Evolutionary conservation across 2,113 vertebrate species (phyloP).

Genomic region (Hylia prasina): DNA sequence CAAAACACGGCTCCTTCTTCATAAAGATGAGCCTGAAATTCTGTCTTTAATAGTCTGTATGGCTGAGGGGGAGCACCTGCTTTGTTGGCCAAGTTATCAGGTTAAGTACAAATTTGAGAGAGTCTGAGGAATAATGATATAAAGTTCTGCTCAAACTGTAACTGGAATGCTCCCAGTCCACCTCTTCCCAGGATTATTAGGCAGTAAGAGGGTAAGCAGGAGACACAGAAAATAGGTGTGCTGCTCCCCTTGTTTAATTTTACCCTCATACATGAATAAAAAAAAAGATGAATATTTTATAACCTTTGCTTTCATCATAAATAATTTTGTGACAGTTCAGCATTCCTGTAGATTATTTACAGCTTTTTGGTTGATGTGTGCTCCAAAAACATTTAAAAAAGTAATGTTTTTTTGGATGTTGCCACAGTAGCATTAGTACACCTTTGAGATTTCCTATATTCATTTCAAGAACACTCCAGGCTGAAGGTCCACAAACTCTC

Average conservation of each 20-base stretch:
- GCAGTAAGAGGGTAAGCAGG: not conserved
- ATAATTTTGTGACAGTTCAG: slow-evolving; percentile 71
- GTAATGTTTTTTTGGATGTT: not conserved
- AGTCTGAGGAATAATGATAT: not conserved
- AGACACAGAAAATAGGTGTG: slow-evolving; percentile 37
- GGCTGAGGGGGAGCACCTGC: not conserved
- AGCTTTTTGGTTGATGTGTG: slow-evolving; percentile 55
- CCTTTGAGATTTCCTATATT: slow-evolving; percentile 2
- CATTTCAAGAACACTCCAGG: slow-evolving; percentile 55
- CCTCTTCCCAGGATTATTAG: not conserved
- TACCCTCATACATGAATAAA: slow-evolving; percentile 33
- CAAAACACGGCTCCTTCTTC: not conserved
- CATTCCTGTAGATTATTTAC: slow-evolving; percentile 70
- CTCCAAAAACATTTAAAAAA: slow-evolving; percentile 39
- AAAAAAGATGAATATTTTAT: slow-evolving; percentile 75
- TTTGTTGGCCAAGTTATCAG: not conserved
- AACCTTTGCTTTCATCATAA: slow-evolving; percentile 66
- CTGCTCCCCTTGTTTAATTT: slow-evolving; percentile 63
- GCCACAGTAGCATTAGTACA: not conserved
- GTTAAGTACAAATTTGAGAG: not conserved
- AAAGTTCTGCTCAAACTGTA: not conserved
- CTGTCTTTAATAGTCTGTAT: not conserved
- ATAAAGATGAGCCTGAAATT: not conserved
- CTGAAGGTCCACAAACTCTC: slow-evolving; percentile 31
- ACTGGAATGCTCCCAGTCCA: not conserved